Conservation (phyloP, 2,888 invertebrate genomes). For the Carpatolechia fugitivella region DNA sequence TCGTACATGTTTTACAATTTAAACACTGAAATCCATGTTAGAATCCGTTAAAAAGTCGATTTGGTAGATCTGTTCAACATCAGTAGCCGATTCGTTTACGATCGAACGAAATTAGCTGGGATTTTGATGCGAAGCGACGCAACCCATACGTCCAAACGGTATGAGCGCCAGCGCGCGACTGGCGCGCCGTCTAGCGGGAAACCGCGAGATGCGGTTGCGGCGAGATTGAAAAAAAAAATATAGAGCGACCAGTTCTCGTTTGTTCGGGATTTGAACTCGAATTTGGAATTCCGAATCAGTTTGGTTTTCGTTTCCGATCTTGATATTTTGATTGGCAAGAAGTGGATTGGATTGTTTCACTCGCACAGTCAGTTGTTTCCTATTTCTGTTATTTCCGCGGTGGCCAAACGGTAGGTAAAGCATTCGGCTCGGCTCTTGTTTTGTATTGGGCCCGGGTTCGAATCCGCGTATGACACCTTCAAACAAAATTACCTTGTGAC, state of each 20-base stretch:
- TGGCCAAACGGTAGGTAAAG: too few species aligned
- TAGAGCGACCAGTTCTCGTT: constrained; percentile 34
- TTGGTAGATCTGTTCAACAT: constrained; percentile 30
- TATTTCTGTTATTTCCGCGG: too few species aligned
- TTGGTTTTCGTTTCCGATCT: neutral
- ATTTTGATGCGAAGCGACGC: neutral
- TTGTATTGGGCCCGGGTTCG: too few species aligned
- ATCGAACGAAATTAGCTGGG: constrained; percentile 31
- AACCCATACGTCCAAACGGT: constrained; percentile 19
- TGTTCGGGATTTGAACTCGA: constrained; percentile 30
- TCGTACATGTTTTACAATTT: constrained; percentile 27
- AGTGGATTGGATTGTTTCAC: neutral
- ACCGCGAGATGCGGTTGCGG: neutral
- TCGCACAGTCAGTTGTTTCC: too few species aligned
- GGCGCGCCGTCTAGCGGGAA: constrained; percentile 29
- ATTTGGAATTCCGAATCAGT: constrained; percentile 13
- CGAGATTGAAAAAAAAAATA: constrained; percentile 15
- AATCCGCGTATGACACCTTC: too few species aligned
- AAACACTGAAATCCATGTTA: constrained; percentile 46
- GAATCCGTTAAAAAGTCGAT: constrained; percentile 21
- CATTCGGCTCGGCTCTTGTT: too few species aligned
- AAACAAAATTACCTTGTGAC: too few species aligned
- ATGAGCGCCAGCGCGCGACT: constrained; percentile 46
- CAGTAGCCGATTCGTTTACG: constrained; percentile 31
- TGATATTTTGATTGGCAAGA: neutral